phyloP scores from a whole-genome alignment of 2,113 vertebrate species.

The Probosciger aterrimus region DNA sequence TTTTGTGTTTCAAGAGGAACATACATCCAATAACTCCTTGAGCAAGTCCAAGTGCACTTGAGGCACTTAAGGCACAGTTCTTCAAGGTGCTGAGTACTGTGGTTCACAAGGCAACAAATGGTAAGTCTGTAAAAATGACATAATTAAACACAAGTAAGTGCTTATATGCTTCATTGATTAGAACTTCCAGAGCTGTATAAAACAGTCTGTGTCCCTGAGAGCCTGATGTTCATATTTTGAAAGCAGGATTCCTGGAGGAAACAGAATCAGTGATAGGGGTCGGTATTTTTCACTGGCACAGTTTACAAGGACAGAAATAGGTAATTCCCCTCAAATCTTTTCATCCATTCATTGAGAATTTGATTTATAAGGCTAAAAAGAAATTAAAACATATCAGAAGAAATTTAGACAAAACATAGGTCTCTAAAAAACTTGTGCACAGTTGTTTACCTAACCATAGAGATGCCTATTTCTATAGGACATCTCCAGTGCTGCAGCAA shows the following conservation, averaged over 20 bases:
- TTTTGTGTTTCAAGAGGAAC: slow-evolving; percentile 12
- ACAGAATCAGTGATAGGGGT: neutral
- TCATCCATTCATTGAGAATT: neutral
- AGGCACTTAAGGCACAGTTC: neutral
- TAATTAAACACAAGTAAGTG: slow-evolving; percentile 1
- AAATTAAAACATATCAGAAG: neutral
- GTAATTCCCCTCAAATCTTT: neutral
- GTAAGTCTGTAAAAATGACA: neutral
- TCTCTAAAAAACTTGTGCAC: neutral
- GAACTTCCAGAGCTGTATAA: neutral
- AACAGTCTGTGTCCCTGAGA: neutral
- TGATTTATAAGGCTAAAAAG: neutral
- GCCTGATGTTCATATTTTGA: neutral
- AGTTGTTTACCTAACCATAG: neutral
- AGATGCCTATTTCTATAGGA: neutral
- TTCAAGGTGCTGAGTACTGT: neutral
- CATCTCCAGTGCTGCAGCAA: neutral
- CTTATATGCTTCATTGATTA: neutral
- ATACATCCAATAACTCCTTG: neutral
- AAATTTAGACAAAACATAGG: neutral
- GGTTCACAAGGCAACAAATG: neutral
- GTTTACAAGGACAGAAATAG: neutral
- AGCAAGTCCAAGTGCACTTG: slow-evolving; percentile 13
- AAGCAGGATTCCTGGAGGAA: neutral
- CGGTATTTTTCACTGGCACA: neutral